Evolutionary conservation across 1,140 invertebrate species (phyloP), one percentile per base, ranked within the genome.

Genomic region (Hyphantria cunea): DNA sequence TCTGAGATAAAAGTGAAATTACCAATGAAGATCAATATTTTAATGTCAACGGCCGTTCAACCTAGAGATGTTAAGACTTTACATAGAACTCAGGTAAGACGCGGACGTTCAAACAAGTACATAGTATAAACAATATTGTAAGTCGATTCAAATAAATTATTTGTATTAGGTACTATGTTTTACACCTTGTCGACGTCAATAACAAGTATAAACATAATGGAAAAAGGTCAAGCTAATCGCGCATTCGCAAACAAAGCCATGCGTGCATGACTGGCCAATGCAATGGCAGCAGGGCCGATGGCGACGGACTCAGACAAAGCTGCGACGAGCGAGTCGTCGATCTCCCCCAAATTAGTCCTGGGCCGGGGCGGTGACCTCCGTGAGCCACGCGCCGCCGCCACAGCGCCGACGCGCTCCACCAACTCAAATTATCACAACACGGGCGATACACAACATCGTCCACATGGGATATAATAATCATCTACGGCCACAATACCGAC

Each of bases 321-420:
- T 80, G 74, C 73, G 78, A 70, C 78, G 73, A 68, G 71, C 77
- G 76, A 88, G 84, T 90, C 87, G 84, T 80, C 85, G 85, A 86
- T 89, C 85, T 87, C 84, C 87, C 84, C 87, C 82, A 79, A 90
- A 87, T 89, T 89, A 87, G 84, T 87, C 86, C 83, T 87, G 86
- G 81, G 82, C 78, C 76, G 74, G 87, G 87, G 81, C 87, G 83
- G 76, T 87, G 86, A 89, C 84, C 87, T 76, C 72, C 65, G 66
- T 33, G 39, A 67, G 74, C 63, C 65, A 70, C 73, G 70, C 76
- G 70, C 52, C 68, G 60, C 65, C 66, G 68, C 64, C 70, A 70
- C 65, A 59, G 59, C 54, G 72, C 64, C 45, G 52, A 25, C 17
- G 17, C 17, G 17, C 17, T 25, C 17, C 47, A 50, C 51, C 54